These are phyloP conservation scores for Bombus cullumanus DNA, from an alignment of 1,140 invertebrate species.

Conservation along the genomic window DNA sequence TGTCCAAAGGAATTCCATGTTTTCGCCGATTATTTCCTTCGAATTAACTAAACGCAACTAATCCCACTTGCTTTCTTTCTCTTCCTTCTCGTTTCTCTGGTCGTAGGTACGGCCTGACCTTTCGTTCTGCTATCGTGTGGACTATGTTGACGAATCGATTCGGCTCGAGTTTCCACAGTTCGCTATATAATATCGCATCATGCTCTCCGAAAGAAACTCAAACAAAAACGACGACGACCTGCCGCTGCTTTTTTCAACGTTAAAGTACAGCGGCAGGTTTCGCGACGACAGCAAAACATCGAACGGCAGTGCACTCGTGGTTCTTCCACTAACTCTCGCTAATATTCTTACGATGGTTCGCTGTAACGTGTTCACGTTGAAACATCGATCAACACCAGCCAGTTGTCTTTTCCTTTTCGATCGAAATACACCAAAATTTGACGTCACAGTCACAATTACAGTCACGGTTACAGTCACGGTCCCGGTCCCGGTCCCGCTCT, in stretches of 20 bases:
- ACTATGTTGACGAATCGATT: neutral
- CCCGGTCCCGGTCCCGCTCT: neutral
- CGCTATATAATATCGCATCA: neutral
- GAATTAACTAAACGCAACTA: neutral
- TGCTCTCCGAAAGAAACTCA: neutral
- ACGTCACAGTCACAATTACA: too few species aligned
- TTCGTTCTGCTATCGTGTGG: too few species aligned
- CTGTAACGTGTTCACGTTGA: neutral
- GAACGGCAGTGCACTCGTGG: neutral
- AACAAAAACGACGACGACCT: slow-evolving; percentile 36
- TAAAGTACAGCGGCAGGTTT: slow-evolving; percentile 31
- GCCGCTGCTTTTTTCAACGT: slow-evolving; percentile 43
- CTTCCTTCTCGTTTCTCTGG: too few species aligned
- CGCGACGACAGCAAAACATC: neutral
- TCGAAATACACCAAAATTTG: too few species aligned
- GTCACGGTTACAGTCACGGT: neutral
- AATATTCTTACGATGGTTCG: neutral
- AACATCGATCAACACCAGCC: neutral
- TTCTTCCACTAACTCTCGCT: slow-evolving; percentile 11
- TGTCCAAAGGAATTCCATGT: neutral
- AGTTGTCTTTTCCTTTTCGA: neutral
- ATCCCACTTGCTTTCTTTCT: neutral
- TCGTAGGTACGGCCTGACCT: too few species aligned
- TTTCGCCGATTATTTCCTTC: neutral
- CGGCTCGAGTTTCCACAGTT: neutral